Percentiles rank a stretch among this genome's conserved stretches.
Conservation (phyloP, 2,797 vertebrate genomes). For the Huso huso region DNA sequence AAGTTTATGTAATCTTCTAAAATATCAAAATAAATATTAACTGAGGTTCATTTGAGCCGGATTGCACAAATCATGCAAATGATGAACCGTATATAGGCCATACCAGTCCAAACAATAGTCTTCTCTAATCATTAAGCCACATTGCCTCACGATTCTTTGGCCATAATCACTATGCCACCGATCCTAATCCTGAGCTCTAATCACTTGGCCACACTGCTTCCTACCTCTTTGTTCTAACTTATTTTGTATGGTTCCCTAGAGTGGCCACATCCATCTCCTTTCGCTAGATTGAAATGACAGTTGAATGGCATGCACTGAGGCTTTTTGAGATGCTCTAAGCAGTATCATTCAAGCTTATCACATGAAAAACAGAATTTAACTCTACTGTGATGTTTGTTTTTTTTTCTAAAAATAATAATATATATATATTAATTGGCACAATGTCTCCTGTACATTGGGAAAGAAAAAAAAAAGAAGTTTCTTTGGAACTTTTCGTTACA, state of each 20-base stretch:
- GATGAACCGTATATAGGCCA: too few relatives aligned
- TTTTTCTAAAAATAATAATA: not conserved
- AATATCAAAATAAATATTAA: too few relatives aligned
- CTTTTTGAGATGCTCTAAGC: not conserved
- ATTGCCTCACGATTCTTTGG: not conserved
- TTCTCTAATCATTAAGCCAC: not conserved
- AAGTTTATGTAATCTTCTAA: too few relatives aligned
- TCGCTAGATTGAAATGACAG: not conserved
- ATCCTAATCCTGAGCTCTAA: too few relatives aligned
- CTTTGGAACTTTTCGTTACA: too few relatives aligned
- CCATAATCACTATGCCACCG: too few relatives aligned
- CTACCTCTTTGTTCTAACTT: not conserved
- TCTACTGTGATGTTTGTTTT: not conserved
- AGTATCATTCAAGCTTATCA: not conserved
- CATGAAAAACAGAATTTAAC: not conserved
- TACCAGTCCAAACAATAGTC: too few relatives aligned
- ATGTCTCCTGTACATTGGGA: too few relatives aligned
- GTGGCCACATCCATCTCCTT: not conserved
- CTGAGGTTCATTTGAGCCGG: too few relatives aligned
- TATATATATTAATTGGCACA: too few relatives aligned
- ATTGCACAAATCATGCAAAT: too few relatives aligned
- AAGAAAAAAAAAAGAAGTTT: too few relatives aligned
- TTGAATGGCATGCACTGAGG: not conserved
- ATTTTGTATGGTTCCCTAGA: not conserved
- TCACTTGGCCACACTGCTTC: not conserved